Evolutionary conservation across 35 echinoderm and acorn worm genomes (phyloP), one percentile per base, ranked within the genome.

Genomic region (Patiria miniata): DNA sequence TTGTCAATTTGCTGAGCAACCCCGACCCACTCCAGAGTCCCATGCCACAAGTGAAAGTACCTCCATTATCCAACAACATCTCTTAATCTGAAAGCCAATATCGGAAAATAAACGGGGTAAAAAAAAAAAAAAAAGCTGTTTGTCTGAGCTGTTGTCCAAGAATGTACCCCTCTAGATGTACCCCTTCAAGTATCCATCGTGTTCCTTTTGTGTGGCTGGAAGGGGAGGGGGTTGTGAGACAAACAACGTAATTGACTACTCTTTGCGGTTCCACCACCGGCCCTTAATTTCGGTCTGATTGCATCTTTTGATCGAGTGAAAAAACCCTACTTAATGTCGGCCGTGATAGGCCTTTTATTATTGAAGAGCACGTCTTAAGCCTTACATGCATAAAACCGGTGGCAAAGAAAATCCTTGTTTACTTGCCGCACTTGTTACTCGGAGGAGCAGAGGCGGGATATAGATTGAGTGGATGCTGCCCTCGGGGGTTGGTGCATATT

Each of bases 1-100:
- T 73, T 22, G 65, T 73, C 29, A 73, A 15, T 73, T n/a, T 73
- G 65, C 34, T 73, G 42, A 47, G 65, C 65, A 73, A 73, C 26
- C 23, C n/a, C 10, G 14, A 32, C 7, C 65, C 65, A 73, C 65
- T 73, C 34, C 2, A 73, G 65, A 36, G 21, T 36, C 29, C 9
- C 5, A 0, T 73, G 65, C 34, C 21, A 12, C 7, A 23, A 34
- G 26, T 32, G 29, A 34, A 73, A 34, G 65, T 73, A 23, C 19
- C 34, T 36, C 23, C 65, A 73, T 73, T 26, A 32, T 73, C 26
- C 65, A 73, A 73, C 22, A 32, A 5, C 7, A 36, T 73, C 23
- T 73, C n/a, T 73, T 73, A 73, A 73, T 73, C 65, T 73, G 65
- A 73, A 73, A 73, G 29, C 65, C 65, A 73, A 73, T 73, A 73